Base-by-base conservation (phyloP, 1,140 invertebrate genomes). In the Asobara japonica region DNA sequence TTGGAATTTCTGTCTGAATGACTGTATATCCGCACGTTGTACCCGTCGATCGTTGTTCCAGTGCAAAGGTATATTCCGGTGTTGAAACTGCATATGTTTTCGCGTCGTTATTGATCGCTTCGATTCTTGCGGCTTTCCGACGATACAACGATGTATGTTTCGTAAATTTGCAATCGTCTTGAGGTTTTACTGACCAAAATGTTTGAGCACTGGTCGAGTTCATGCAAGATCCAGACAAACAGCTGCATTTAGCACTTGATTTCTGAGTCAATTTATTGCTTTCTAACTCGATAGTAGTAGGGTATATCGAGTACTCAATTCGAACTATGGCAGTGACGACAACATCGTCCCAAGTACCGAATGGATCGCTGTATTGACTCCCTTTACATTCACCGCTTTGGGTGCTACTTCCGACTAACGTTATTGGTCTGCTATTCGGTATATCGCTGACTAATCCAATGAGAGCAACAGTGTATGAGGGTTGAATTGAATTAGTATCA, bases 121-220 rank as follows among this genome's bases (percentile, higher is more conserved):
- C n/a, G 2, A 72, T 67, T 74, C 72, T 75, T n/a, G 61, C 68
- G 2, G 70, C 60, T 10, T 13, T 0, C 0, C 76, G 71, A 27
- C 75, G 69, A 33, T 75, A 79, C 0, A 79, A 25, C 0, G 74
- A 45, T 3, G 64, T 18, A 30, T 74, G 76, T 65, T 70, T 48
- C 3, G 27, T 33, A 30, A 76, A 76, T 41, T 73, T 48, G 30
- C 71, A 79, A 8, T 56, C 29, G 7, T 74, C 68, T 1, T 4
- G 11, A 6, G 69, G 72, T 0, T 73, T 16, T 0, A n/a, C 3
- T 0, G 51, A 25, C 74, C 74, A 78, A 41, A 66, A 78, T 0
- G 61, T 36, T 13, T 71, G 51, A n/a, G 60, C 60, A 4, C 74
- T 72, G 11, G 66, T 66, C 11, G 27, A 65, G 30, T 72, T 70